These are phyloP conservation scores for Parasteatoda lunata DNA, from an alignment of 2,888 invertebrate species.

Conservation along the genomic window DNA sequence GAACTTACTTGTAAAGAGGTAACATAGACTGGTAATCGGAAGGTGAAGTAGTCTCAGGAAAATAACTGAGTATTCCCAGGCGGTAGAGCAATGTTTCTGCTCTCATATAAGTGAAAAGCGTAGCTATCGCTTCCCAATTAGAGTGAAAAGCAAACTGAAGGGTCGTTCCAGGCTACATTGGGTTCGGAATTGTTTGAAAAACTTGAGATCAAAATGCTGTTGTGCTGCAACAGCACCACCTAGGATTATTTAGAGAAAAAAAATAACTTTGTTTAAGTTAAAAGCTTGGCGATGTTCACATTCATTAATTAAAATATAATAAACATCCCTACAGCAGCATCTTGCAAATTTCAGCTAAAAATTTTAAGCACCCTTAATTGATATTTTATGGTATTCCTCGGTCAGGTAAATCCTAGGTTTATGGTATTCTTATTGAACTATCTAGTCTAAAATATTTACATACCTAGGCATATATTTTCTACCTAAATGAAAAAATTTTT, in stretches of 20 bases:
- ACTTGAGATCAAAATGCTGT: constrained; percentile 80
- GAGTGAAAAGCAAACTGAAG: constrained; percentile 82
- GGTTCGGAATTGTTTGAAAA: constrained; percentile 82
- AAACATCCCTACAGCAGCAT: no score
- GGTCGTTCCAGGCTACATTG: constrained; percentile 78
- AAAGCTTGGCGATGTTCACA: no score
- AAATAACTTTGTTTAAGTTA: neutral
- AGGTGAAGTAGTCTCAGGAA: constrained; percentile 84
- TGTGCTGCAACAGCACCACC: constrained; percentile 77
- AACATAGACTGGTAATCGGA: constrained; percentile 80
- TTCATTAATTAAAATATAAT: no score
- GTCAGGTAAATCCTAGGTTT: neutral
- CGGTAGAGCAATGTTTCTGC: constrained; percentile 78
- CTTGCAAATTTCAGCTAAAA: no score
- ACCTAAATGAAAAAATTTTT: no score
- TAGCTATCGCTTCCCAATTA: constrained; percentile 79
- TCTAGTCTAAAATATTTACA: no score
- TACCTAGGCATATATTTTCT: no score
- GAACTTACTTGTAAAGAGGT: constrained; percentile 77
- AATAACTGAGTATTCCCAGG: constrained; percentile 80
- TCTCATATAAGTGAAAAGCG: constrained; percentile 82
- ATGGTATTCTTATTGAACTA: no score
- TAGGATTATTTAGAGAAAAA: constrained; percentile 78
- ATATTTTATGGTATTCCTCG: no score
- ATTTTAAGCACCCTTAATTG: no score